Percentiles rank a stretch among this genome's conserved stretches.
These are phyloP conservation scores for Corythucha ciliata DNA, from an alignment of 2,888 invertebrate species.

Conservation along the genomic window DNA sequence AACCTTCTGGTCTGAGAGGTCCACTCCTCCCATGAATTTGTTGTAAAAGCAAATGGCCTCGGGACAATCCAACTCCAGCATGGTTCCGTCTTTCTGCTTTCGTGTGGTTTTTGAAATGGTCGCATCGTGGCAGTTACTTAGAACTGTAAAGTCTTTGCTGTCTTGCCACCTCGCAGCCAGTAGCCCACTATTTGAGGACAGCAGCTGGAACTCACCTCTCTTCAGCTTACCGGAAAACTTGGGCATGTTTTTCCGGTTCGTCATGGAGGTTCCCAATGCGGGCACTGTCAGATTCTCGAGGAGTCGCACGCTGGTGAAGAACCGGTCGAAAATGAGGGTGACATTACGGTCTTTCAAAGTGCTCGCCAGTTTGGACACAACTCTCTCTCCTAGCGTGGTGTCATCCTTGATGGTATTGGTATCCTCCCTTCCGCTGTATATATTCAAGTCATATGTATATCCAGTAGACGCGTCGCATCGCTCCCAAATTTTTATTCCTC, in stretches of 20 bases:
- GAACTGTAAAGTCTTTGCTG: too few relatives aligned
- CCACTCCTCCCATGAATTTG: slow-evolving; percentile 35
- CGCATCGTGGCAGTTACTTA: too few relatives aligned
- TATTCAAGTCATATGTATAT: not conserved
- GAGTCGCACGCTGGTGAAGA: not conserved
- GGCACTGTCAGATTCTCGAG: too few relatives aligned
- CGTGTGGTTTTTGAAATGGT: too few relatives aligned
- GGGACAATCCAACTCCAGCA: slow-evolving; percentile 31
- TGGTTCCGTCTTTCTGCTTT: too few relatives aligned
- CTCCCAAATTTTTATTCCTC: slow-evolving; percentile 34
- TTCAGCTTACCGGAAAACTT: too few relatives aligned
- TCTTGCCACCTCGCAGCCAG: too few relatives aligned
- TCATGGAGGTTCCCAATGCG: too few relatives aligned
- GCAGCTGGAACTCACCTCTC: too few relatives aligned
- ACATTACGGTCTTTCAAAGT: not conserved
- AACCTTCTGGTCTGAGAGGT: slow-evolving; percentile 37
- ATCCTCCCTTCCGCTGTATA: not conserved
- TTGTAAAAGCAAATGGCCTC: slow-evolving; percentile 33
- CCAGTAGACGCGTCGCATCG: slow-evolving; percentile 25
- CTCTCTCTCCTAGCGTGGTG: not conserved
- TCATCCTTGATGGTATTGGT: not conserved
- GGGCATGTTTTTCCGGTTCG: too few relatives aligned
- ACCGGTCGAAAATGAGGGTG: not conserved
- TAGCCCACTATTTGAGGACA: too few relatives aligned
- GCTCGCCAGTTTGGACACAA: not conserved